Base-by-base conservation (phyloP, 2,113 vertebrate genomes). In the Prionailurus bengalensis region DNA sequence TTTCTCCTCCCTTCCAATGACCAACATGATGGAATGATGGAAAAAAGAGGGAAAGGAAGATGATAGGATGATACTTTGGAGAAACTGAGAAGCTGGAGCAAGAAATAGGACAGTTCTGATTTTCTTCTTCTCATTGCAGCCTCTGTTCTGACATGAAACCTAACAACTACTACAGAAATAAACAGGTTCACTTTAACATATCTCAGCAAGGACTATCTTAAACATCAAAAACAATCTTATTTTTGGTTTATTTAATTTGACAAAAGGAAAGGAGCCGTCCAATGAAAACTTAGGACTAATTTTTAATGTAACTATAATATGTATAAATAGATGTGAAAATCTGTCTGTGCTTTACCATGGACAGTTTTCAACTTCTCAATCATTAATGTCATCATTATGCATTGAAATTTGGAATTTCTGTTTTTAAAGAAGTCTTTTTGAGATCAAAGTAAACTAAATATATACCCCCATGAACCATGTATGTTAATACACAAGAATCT, bases 221-320 rank as follows among this genome's bases (percentile, higher is more conserved):
- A 76, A 33, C 4, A 65, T 58, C 23, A 61, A 55, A 71, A 95
- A 80, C 53, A 45, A 14, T 90, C 36, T 27, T 71, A 19, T 78
- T 93, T 73, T 23, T 29, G 9, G 23, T 36, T 87, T 95, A 89
- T 61, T 70, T 84, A 76, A 78, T 58, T 63, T 68, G 25, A 82
- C 91, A n/a, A 90, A 83, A 91, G 45, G 58, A 86, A 70, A 90
- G 53, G 33, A 45, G 14, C n/a, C 39, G 2, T 48, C 19, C 3
- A 42, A 79, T 61, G 23, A 45, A 66, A 65, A 31, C 19, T 61
- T 68, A 53, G 33, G 29, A 73, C 70, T 91, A 13, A 76, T 73
- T 93, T 92, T 61, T 80, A 89, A 89, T 74, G 33, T 55, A 92
- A 89, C 48, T 80, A 63, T 87, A 86, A 42, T 31, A 51, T 48